These are phyloP conservation scores for Rhagoletis zephyria DNA, from an alignment of 1,140 invertebrate species.

Conservation along the genomic window DNA sequence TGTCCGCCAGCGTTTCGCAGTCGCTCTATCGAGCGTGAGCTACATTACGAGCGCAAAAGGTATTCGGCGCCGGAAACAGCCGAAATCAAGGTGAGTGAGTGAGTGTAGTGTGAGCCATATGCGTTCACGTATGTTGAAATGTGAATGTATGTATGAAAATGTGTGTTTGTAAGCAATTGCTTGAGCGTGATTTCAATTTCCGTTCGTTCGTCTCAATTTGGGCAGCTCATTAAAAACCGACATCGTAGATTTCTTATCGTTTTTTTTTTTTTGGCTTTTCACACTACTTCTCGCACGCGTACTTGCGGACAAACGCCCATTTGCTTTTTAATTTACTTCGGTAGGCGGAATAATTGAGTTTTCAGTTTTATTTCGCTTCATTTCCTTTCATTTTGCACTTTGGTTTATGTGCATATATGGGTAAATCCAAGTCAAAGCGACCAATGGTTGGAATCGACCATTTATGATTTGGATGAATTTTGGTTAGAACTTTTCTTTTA, in stretches of 20 bases:
- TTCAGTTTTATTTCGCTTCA: not conserved
- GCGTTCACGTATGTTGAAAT: not conserved
- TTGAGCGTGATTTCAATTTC: slow-evolving; percentile 23
- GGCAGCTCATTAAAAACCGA: slow-evolving; percentile 22
- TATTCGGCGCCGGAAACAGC: slow-evolving; percentile 65
- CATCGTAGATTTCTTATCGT: not conserved
- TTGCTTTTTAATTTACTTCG: slow-evolving; percentile 35
- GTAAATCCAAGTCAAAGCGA: no score
- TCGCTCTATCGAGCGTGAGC: slow-evolving; percentile 70
- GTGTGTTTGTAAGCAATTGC: not conserved
- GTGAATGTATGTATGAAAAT: not conserved
- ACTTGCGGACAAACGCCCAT: no score
- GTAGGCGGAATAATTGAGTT: not conserved
- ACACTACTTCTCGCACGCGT: not conserved
- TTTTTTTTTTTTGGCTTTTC: not conserved
- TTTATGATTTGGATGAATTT: no score
- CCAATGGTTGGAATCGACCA: no score
- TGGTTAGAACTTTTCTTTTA: no score
- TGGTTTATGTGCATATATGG: not conserved
- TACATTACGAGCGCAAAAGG: slow-evolving; percentile 69
- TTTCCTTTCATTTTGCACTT: not conserved
- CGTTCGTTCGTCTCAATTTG: slow-evolving; percentile 9
- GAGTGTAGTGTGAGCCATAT: not conserved
- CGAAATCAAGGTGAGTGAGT: slow-evolving; percentile 66
- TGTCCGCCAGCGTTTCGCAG: slow-evolving; percentile 70